A percentile compares a stretch with the other conserved stretches of the same genome.
Evolutionary conservation across 2,113 vertebrate genomes (phyloP).

Genomic region (Nesogale talazaci): DNA sequence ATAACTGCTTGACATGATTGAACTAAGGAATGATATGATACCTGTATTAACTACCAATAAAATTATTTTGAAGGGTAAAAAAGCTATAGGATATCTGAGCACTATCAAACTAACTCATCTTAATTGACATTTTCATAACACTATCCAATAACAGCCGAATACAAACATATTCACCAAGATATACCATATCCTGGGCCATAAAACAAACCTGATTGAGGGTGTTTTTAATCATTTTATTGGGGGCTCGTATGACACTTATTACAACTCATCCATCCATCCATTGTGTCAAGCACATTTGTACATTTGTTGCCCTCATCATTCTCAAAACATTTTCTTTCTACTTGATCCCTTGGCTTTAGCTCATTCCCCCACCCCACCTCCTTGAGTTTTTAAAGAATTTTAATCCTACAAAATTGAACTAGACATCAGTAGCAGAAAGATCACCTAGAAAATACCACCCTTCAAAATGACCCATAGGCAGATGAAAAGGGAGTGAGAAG

Average conservation of each 20-base stretch:
- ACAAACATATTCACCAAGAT: constrained; percentile 31
- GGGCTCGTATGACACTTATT: too few relatives aligned
- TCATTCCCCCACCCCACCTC: too few relatives aligned
- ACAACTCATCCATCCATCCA: too few relatives aligned
- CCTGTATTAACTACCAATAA: too few relatives aligned
- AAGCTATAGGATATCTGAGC: neutral
- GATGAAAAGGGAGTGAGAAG: constrained; percentile 22
- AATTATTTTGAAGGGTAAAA: too few relatives aligned
- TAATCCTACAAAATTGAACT: constrained; percentile 13
- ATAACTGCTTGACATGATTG: too few relatives aligned
- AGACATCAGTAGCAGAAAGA: neutral
- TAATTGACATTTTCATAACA: neutral
- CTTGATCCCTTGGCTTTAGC: too few relatives aligned
- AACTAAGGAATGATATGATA: too few relatives aligned
- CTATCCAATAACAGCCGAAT: neutral
- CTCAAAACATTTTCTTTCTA: neutral
- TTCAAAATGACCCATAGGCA: neutral
- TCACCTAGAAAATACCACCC: neutral
- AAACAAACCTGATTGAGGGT: neutral
- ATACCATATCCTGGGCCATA: neutral
- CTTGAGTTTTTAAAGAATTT: neutral
- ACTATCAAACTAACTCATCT: neutral
- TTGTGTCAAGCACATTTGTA: too few relatives aligned
- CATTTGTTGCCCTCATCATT: too few relatives aligned
- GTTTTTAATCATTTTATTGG: too few relatives aligned